Evolutionary conservation across 2,797 vertebrate species (phyloP), one percentile per base, ranked within the genome.

Genomic region (Scarus forsteni): DNA sequence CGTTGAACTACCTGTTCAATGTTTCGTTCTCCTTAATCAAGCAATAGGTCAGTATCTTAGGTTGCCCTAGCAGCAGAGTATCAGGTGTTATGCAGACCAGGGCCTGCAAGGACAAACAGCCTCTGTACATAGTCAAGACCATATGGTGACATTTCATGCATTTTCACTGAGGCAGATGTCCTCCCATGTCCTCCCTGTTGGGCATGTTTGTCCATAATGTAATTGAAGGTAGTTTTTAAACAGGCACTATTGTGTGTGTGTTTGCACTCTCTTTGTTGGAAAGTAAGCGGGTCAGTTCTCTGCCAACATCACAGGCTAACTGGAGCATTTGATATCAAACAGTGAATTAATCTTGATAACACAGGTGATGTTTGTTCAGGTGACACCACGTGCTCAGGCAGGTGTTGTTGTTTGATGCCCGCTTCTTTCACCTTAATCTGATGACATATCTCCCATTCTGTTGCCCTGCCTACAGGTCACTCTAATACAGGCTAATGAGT

Each of bases 11-110:
- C 58, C 58, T 86, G 83, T 85, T 71, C 78, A 71, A 40, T 75
- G 83, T 66, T 43, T 60, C 84, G 80, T 57, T 57, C 53, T 73
- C 73, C 83, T 58, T 86, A 85, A 88, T 86, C 86, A 85, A 69
- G 50, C 72, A 61, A 76, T 84, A 87, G 91, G 87, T 91, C 85
- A 62, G 75, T 49, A 77, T 59, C 58, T 77, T 73, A 52, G 69
- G 95, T 95, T 95, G 88, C 94, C 92, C 83, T 94, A 92, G 92
- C 76, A 87, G 90, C 92, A 81, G 85, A 88, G 90, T 94, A 92
- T 95, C 94, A 87, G 91, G 92, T 95, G 91, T 72, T 84, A 85
- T 78, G 60, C 83, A 82, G 79, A 81, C 77, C 68, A 84, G 71
- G 81, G 71, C 69, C 85, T 85, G 75, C 69, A 65, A 81, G 86